Evolutionary conservation across 2,113 vertebrate species (phyloP), one percentile per base, ranked within the genome.

Genomic region (Paratilapia polleni): DNA sequence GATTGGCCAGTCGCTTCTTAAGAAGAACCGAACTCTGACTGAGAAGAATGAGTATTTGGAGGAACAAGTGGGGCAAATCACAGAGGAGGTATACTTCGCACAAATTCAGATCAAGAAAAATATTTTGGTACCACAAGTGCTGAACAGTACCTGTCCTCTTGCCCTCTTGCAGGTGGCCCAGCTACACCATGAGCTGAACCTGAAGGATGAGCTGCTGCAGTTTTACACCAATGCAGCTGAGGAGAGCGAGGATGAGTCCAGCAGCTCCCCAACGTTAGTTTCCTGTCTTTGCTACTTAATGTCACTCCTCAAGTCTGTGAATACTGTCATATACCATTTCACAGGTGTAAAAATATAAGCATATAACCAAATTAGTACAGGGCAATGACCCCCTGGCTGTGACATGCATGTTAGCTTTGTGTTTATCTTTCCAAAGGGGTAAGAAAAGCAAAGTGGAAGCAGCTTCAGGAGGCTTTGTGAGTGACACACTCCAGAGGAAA

Each of bases 151-250:
- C 2, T n/a, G 8, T 74, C 24, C 22, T 86, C 20, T 34, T 15
- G 22, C 92, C 24, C 22, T 86, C 20, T 34, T 15, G 22, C 92
- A 99, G 98, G 98, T 99, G 77, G 97, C 97, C 54, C 98, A 99
- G 93, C 89, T 99, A 84, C 97, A 98, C 59, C 98, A 99, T 63
- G 98, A 99, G 82, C 95, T 99, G 52, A 98, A 98, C 85, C 97
- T 99, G 96, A 99, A 99, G 93, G 98, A 99, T 82, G 98, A 99
- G 80, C 96, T 99, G 77, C 97, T 99, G 60, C 98, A 99, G 92
- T 99, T 99, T 94, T 99, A 99, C 80, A 99, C 98, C 90, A 98
- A 96, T 0, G 96, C 97, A 11, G 96, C 94, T 0, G 98, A 99
- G 77, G 98, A 99, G 87, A 97, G 97, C 0, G 98, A 99, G 85